Evolutionary conservation across 2,113 vertebrate genomes (phyloP).

Genomic region (Heliornis fulica): DNA sequence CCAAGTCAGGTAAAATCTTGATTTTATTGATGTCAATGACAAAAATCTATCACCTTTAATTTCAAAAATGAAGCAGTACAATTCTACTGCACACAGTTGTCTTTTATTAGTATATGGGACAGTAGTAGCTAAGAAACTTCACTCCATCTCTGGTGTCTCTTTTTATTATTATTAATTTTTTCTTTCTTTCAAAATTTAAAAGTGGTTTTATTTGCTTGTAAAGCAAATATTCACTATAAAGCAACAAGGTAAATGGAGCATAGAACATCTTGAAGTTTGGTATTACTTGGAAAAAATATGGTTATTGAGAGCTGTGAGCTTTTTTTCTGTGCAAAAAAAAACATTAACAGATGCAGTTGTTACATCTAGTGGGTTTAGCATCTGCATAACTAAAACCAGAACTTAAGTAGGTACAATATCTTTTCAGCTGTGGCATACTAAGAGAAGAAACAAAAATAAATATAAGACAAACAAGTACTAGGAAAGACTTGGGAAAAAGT

Average conservation of each 20-base stretch:
- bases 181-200: not conserved
- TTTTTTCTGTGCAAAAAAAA: not conserved
- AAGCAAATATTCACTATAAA: not conserved
- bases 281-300: not conserved
- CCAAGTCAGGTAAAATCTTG: not conserved
- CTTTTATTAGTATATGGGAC: not conserved
- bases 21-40: not conserved
- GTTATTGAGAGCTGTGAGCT: not conserved
- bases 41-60: not conserved
- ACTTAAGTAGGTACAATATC: not conserved
- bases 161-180: fast-evolving
- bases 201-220: not conserved
- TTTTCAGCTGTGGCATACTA: not conserved
- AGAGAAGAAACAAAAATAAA: not conserved
- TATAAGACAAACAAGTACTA: not conserved
- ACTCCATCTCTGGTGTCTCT: not conserved
- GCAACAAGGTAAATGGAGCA: not conserved
- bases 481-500: not conserved
- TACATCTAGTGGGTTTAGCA: not conserved
- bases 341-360: not conserved
- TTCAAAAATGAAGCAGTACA: not conserved
- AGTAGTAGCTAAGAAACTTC: not conserved
- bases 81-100: not conserved
- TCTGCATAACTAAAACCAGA: not conserved
- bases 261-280: not conserved